Evolutionary conservation across 2,888 invertebrate genomes (phyloP).

Genomic region (Crocallis elinguaria): DNA sequence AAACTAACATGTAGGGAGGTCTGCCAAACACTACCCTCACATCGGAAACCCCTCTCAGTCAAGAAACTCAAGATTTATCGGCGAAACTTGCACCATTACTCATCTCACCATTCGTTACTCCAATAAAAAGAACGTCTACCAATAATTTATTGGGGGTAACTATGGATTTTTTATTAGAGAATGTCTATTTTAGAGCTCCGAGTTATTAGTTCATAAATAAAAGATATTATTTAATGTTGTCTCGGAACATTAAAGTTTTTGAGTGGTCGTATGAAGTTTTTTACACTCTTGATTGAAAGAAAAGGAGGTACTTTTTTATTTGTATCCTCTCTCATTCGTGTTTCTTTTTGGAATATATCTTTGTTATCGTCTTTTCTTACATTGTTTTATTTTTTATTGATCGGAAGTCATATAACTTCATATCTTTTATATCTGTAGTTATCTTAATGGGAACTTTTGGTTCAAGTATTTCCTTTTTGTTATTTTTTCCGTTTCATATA

Average conservation of each 20-base stretch:
- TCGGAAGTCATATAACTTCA: slow-evolving; percentile 20
- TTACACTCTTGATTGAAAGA: slow-evolving; percentile 21
- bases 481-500: slow-evolving; percentile 37
- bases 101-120: slow-evolving; percentile 83
- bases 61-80: slow-evolving; percentile 79
- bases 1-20: slow-evolving; percentile 67
- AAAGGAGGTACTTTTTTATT: slow-evolving; percentile 13
- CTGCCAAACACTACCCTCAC: slow-evolving; percentile 72
- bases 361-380: slow-evolving; percentile 6
- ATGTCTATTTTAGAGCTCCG: slow-evolving; percentile 70
- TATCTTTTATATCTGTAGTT: slow-evolving; percentile 27
- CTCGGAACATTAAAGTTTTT: slow-evolving; percentile 48
- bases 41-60: slow-evolving; percentile 63
- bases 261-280: slow-evolving; percentile 37
- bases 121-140: slow-evolving; percentile 82
- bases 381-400: slow-evolving; percentile 32
- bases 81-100: slow-evolving; percentile 80
- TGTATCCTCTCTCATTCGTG: slow-evolving; percentile 19
- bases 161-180: slow-evolving; percentile 75
- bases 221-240: slow-evolving; percentile 67
- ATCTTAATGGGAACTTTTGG: slow-evolving; percentile 43
- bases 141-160: slow-evolving; percentile 75
- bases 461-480: slow-evolving; percentile 37
- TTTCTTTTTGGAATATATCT: slow-evolving; percentile 10
- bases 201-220: slow-evolving; percentile 71